Conservation (phyloP, 2,888 invertebrate genomes). For the Chalcosyrphus nemorum region DNA sequence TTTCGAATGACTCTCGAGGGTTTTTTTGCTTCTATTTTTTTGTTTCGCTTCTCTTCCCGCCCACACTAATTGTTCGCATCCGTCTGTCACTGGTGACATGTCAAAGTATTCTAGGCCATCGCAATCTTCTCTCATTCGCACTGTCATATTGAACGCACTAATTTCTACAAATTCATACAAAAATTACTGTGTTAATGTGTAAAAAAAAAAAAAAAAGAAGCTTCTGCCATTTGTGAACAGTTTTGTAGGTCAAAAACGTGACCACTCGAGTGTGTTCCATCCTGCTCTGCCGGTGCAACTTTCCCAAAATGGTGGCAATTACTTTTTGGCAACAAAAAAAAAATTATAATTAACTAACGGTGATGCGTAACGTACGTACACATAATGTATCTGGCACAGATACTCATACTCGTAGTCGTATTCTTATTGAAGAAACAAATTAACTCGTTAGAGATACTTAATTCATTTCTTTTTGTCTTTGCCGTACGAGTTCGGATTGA, state of each 20-base stretch:
- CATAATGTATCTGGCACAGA: slow-evolving; percentile 46
- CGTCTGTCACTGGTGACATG: slow-evolving; percentile 29
- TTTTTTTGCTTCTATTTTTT: background rate
- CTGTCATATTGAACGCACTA: slow-evolving; percentile 44
- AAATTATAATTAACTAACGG: slow-evolving; percentile 62
- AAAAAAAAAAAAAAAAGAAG: slow-evolving; percentile 23
- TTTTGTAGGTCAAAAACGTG: slow-evolving; percentile 67
- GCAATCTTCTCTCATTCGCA: slow-evolving; percentile 7
- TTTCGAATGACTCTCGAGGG: slow-evolving; percentile 36
- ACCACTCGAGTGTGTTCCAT: slow-evolving; percentile 17
- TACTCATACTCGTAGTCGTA: too few relatives aligned
- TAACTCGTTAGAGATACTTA: slow-evolving; percentile 56
- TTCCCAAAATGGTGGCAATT: slow-evolving; percentile 55
- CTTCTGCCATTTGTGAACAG: slow-evolving; percentile 4
- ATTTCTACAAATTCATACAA: slow-evolving; percentile 47
- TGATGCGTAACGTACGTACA: too few relatives aligned
- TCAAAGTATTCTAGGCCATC: slow-evolving; percentile 50
- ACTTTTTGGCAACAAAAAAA: slow-evolving; percentile 46
- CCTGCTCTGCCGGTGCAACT: slow-evolving; percentile 19
- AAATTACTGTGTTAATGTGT: slow-evolving; percentile 68
- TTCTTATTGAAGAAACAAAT: slow-evolving; percentile 43
- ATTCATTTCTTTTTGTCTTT: slow-evolving; percentile 44
- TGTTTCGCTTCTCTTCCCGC: slow-evolving; percentile 25
- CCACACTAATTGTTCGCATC: slow-evolving; percentile 29
- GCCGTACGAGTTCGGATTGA: slow-evolving; percentile 26